Evolutionary conservation across 2,888 invertebrate species (phyloP).

Genomic region (Anthrax anthrax): DNA sequence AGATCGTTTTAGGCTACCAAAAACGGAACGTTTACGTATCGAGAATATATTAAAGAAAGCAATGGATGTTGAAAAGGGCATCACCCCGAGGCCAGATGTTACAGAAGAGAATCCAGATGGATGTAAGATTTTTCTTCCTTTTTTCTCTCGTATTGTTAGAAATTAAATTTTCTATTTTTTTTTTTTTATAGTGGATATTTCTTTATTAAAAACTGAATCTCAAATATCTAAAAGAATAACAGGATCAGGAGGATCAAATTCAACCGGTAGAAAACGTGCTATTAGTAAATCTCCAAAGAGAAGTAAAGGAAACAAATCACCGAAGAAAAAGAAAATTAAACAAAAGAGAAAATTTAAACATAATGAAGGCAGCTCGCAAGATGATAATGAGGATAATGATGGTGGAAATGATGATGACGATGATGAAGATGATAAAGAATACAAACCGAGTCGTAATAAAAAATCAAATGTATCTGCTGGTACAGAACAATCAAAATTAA

Average conservation of each 20-base stretch:
- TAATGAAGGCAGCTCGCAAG: constrained; percentile 9
- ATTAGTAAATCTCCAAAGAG: constrained; percentile 12
- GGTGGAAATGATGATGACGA: constrained; percentile 4
- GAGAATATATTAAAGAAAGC: constrained; percentile 73
- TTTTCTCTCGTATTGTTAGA: constrained; percentile 1
- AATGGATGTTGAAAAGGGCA: constrained; percentile 63
- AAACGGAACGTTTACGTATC: constrained; percentile 61
- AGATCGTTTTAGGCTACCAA: constrained; percentile 53
- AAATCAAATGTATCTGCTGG: constrained; percentile 8
- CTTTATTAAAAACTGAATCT: constrained; percentile 69
- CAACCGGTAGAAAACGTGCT: constrained; percentile 14
- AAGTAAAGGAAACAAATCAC: constrained; percentile 11
- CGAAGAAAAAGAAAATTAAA: constrained; percentile 13
- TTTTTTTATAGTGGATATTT: constrained; percentile 57
- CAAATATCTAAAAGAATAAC: constrained; percentile 47
- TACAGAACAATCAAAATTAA: constrained; percentile 7
- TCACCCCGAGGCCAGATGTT: constrained; percentile 45
- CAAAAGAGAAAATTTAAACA: constrained; percentile 17
- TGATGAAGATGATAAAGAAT: constrained; percentile 14
- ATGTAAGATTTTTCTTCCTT: constrained; percentile 39
- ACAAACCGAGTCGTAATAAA: constrained; percentile 22
- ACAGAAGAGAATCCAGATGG: constrained; percentile 79
- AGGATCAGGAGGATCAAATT: too few relatives aligned
- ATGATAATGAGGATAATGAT: constrained; percentile 4
- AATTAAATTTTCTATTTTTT: constrained; percentile 1